Percentiles rank a stretch among this genome's conserved stretches.
These are phyloP conservation scores for Phorcus lineatus DNA, from an alignment of 2,888 invertebrate species.

Conservation along the genomic window DNA sequence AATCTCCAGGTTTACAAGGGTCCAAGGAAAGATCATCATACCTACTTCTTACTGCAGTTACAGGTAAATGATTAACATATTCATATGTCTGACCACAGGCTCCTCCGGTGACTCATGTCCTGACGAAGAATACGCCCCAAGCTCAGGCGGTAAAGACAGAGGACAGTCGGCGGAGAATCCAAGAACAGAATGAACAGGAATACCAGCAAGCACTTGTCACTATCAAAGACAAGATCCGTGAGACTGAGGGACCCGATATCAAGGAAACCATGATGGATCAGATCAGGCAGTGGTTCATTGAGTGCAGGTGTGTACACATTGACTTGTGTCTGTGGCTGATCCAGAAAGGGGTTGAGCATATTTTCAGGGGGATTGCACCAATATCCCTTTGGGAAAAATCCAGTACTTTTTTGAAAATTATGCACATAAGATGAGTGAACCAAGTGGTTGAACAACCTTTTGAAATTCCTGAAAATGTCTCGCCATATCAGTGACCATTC, in stretches of 20 bases:
- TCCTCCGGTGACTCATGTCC: constrained; percentile 59
- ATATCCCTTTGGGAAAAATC: too few relatives aligned
- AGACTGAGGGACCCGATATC: constrained; percentile 85
- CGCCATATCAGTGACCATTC: too few relatives aligned
- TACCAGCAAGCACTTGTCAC: constrained; percentile 83
- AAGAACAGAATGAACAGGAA: constrained; percentile 82
- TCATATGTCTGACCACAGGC: constrained; percentile 44
- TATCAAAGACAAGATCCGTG: constrained; percentile 80
- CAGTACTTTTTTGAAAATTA: too few relatives aligned
- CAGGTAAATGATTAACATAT: neutral
- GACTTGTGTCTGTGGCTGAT: too few relatives aligned
- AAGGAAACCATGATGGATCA: constrained; percentile 92
- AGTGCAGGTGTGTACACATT: constrained; percentile 80
- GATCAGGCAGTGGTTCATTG: constrained; percentile 89
- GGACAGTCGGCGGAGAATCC: constrained; percentile 80
- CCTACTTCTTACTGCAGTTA: neutral
- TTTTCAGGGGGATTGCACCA: too few relatives aligned
- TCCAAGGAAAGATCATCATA: neutral
- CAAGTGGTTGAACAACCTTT: too few relatives aligned
- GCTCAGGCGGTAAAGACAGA: constrained; percentile 68
- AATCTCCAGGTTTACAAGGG: neutral
- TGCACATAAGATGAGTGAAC: too few relatives aligned
- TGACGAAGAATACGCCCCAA: constrained; percentile 68
- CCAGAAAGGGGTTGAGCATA: too few relatives aligned
- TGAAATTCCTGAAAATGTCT: too few relatives aligned